These are phyloP conservation scores for Trypoxylus dichotomus DNA, from an alignment of 1,140 invertebrate genomes.

Conservation along the genomic window DNA sequence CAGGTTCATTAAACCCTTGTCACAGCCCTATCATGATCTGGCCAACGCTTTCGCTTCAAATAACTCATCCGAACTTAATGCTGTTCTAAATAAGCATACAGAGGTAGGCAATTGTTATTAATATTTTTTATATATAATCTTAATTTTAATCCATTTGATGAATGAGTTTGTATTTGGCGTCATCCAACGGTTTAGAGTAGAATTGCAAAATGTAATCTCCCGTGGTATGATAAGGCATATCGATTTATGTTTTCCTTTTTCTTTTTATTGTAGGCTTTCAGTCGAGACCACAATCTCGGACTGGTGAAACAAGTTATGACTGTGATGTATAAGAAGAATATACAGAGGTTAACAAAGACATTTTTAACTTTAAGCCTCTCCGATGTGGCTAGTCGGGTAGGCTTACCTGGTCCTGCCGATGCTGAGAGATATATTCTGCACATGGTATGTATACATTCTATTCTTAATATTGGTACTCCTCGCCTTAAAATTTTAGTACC, in stretches of 20 bases:
- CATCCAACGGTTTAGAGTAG: neutral
- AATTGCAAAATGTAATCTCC: neutral
- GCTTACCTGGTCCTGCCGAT: constrained; percentile 78
- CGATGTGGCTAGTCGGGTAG: constrained; percentile 91
- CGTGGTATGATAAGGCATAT: neutral
- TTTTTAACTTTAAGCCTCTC: constrained; percentile 92
- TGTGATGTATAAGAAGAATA: constrained; percentile 94
- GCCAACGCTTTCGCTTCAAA: constrained; percentile 80
- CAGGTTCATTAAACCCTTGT: constrained; percentile 88
- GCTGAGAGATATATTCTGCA: constrained; percentile 94
- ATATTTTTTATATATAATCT: too few relatives aligned
- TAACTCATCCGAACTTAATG: constrained; percentile 71
- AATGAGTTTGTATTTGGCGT: too few relatives aligned
- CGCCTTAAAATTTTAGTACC: too few relatives aligned
- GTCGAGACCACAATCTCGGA: constrained; percentile 83
- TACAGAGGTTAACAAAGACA: constrained; percentile 95
- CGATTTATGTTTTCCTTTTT: neutral
- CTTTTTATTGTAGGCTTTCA: constrained; percentile 67
- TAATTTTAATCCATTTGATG: too few relatives aligned
- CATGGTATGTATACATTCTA: constrained; percentile 88
- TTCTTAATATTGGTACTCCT: too few relatives aligned
- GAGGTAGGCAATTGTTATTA: constrained; percentile 56
- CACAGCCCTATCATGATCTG: constrained; percentile 88
- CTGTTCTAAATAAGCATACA: constrained; percentile 72
- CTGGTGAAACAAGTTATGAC: constrained; percentile 82